Evolutionary conservation across 2,113 vertebrate species (phyloP).

Genomic region (Uropsilus gracilis): DNA sequence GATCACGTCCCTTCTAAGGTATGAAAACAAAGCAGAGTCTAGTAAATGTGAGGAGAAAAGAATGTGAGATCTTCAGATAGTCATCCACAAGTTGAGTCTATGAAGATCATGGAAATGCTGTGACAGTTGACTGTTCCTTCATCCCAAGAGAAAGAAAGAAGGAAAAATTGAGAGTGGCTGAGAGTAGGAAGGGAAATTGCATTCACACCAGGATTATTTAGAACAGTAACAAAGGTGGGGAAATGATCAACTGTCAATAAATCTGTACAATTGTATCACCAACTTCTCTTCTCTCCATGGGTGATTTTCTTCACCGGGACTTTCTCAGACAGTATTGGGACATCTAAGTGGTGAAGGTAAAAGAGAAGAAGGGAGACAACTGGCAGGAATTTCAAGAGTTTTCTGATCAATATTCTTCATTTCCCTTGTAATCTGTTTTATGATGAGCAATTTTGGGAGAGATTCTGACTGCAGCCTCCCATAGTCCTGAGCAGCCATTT

Average conservation of each 20-base stretch:
- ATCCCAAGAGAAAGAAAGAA: background rate
- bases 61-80: background rate
- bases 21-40: background rate
- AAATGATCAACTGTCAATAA: background rate
- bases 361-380: conserved; percentile 16
- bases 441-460: conserved; percentile 15
- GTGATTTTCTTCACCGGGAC: conserved; percentile 8
- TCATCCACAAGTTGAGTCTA: background rate
- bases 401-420: background rate
- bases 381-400: conserved; percentile 40
- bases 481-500: background rate
- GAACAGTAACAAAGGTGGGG: background rate
- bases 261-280: background rate
- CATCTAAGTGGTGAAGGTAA: conserved; percentile 51
- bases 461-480: background rate
- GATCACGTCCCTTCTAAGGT: background rate
- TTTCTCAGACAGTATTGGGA: conserved; percentile 10
- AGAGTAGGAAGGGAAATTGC: background rate
- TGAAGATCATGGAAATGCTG: background rate
- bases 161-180: background rate
- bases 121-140: background rate
- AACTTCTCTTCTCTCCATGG: background rate
- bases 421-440: conserved; percentile 12
- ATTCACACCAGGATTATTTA: background rate
- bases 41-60: background rate